Percentiles rank a stretch among this genome's conserved stretches.
phyloP scores from a whole-genome alignment of 2,888 invertebrate genomes.

The Julus scanicus region DNA sequence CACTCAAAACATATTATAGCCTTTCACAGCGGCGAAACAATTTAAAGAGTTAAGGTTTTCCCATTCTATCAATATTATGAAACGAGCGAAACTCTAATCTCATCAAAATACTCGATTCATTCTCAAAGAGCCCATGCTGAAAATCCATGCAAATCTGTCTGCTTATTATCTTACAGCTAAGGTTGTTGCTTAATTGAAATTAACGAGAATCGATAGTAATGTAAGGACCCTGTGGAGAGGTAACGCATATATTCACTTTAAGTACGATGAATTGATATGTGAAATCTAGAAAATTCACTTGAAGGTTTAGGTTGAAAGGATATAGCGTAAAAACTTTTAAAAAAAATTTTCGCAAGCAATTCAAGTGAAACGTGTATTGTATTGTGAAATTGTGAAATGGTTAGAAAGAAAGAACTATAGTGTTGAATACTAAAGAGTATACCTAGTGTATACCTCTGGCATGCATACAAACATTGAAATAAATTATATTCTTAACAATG shows the following conservation, averaged over 20 bases:
- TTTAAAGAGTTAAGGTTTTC: background rate
- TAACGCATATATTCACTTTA: background rate
- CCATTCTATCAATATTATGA: background rate
- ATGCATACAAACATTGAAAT: no score
- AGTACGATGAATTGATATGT: background rate
- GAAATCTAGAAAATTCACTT: background rate
- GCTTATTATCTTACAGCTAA: background rate
- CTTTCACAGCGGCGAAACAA: conserved; percentile 25
- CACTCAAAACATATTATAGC: background rate
- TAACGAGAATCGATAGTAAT: conserved; percentile 25
- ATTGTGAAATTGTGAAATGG: no score
- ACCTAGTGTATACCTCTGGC: no score
- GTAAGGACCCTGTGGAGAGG: background rate
- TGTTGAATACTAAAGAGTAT: no score
- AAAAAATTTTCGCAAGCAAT: no score
- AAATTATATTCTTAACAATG: no score
- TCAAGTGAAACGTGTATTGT: no score
- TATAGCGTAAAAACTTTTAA: no score
- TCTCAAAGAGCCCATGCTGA: background rate
- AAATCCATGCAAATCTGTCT: conserved; percentile 13
- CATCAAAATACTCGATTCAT: background rate
- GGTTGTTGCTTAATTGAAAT: conserved; percentile 12
- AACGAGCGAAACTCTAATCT: background rate
- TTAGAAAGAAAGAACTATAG: no score
- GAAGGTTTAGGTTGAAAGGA: background rate